Conservation (phyloP, 2,888 invertebrate genomes). For the Leptura quadrifasciata region DNA sequence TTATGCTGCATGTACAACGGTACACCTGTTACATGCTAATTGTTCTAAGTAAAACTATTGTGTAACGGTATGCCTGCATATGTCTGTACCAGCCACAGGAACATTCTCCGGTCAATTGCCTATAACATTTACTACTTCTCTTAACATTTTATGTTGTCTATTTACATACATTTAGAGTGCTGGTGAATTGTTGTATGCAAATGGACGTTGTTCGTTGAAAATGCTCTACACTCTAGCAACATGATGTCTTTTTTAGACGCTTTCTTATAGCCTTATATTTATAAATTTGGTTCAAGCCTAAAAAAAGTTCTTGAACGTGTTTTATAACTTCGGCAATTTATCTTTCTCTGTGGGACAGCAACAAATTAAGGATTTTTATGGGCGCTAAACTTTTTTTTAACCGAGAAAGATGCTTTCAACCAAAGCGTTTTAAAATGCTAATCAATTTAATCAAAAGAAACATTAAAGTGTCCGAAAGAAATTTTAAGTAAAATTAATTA, state of each 20-base stretch:
- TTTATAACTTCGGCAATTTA: conserved; percentile 1
- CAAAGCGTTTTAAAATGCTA: not conserved
- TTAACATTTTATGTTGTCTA: conserved; percentile 21
- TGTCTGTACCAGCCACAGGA: conserved; percentile 9
- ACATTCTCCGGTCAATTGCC: conserved; percentile 13
- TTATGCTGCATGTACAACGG: not conserved
- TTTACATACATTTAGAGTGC: conserved; percentile 24
- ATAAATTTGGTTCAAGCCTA: not conserved
- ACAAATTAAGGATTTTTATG: not conserved
- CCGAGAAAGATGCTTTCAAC: not conserved
- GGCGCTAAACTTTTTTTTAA: not conserved
- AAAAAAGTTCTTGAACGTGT: conserved; percentile 1
- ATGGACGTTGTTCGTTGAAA: conserved; percentile 18
- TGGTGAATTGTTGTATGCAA: conserved; percentile 24
- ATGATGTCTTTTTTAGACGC: conserved; percentile 25
- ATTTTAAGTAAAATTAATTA: not conserved
- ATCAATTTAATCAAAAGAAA: not conserved
- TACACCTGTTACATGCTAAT: not conserved
- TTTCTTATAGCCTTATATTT: not conserved
- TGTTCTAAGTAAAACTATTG: not conserved
- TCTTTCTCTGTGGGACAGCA: conserved; percentile 1
- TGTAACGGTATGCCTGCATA: not conserved
- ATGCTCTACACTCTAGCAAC: not conserved
- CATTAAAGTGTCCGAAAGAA: not conserved
- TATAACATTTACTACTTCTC: conserved; percentile 15